A percentile compares a stretch with the other conserved stretches of the same genome.
Evolutionary conservation across 2,797 vertebrate species (phyloP).

Genomic region (Pangasius larnaudii): DNA sequence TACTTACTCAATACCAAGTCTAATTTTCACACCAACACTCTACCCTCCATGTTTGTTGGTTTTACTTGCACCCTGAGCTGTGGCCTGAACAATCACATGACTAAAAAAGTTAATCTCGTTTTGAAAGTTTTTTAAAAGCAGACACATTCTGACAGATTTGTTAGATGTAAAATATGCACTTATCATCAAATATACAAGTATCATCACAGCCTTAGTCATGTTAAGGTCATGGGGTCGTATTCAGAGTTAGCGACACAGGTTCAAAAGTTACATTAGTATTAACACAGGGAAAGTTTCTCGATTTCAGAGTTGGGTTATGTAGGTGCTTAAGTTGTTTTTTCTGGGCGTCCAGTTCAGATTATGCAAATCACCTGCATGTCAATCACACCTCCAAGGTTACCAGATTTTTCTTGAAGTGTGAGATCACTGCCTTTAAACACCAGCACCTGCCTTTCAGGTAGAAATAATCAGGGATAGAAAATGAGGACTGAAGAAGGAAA

Average conservation of each 20-base stretch:
- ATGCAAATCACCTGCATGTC: neutral
- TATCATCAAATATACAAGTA: neutral
- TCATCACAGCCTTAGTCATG: neutral
- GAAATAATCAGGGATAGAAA: neutral
- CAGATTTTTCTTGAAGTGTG: neutral
- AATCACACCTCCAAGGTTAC: neutral
- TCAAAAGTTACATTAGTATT: neutral
- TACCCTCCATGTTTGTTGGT: neutral
- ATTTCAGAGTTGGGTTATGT: neutral
- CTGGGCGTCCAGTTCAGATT: neutral
- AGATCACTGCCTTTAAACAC: neutral
- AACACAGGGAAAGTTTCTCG: neutral
- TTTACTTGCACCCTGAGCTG: neutral
- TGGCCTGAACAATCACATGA: neutral
- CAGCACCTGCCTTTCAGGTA: neutral
- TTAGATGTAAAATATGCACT: neutral
- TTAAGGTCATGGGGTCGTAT: neutral
- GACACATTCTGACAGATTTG: neutral
- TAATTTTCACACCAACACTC: neutral
- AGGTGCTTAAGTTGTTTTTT: neutral
- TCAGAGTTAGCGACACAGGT: neutral
- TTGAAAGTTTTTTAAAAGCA: neutral
- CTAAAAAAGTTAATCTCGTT: neutral
- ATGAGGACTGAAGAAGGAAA: neutral
- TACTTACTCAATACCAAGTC: neutral